A percentile compares a stretch with the other conserved stretches of the same genome.
Evolutionary conservation across 2,888 invertebrate genomes (phyloP).

Genomic region (Masnerella sp.): DNA sequence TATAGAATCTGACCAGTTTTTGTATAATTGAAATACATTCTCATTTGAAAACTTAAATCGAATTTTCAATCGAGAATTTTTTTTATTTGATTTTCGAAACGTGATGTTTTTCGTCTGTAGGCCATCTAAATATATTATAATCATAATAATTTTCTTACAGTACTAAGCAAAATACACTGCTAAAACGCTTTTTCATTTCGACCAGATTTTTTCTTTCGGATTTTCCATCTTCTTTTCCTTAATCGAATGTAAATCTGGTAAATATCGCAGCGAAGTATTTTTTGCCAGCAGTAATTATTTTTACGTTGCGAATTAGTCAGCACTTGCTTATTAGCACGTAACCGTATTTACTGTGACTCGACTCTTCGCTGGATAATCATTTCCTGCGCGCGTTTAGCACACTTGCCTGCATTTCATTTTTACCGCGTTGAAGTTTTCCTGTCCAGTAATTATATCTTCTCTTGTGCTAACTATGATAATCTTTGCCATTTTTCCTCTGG

Average conservation of each 20-base stretch:
- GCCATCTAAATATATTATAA: too few species aligned
- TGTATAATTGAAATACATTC: too few species aligned
- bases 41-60: too few species aligned
- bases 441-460: slow-evolving; percentile 52
- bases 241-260: slow-evolving; percentile 43
- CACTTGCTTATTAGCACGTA: slow-evolving; percentile 58
- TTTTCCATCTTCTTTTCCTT: too few species aligned
- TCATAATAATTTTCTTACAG: too few species aligned
- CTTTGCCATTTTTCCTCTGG: slow-evolving; percentile 24
- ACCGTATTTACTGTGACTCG: slow-evolving; percentile 58
- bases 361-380: slow-evolving; percentile 57
- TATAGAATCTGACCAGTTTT: too few species aligned
- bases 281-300: slow-evolving; percentile 42
- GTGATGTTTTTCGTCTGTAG: too few species aligned
- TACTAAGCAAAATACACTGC: too few species aligned
- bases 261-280: slow-evolving; percentile 33
- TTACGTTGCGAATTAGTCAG: slow-evolving; percentile 49
- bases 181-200: too few species aligned
- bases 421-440: slow-evolving; percentile 48
- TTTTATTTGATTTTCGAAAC: too few species aligned
- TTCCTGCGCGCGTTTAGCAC: slow-evolving; percentile 61
- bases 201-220: too few species aligned
- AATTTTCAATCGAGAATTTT: too few species aligned
- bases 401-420: slow-evolving; percentile 59
- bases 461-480: slow-evolving; percentile 43